Evolutionary conservation across 2,113 vertebrate species (phyloP).

Genomic region (Pachypanchax playfairii): DNA sequence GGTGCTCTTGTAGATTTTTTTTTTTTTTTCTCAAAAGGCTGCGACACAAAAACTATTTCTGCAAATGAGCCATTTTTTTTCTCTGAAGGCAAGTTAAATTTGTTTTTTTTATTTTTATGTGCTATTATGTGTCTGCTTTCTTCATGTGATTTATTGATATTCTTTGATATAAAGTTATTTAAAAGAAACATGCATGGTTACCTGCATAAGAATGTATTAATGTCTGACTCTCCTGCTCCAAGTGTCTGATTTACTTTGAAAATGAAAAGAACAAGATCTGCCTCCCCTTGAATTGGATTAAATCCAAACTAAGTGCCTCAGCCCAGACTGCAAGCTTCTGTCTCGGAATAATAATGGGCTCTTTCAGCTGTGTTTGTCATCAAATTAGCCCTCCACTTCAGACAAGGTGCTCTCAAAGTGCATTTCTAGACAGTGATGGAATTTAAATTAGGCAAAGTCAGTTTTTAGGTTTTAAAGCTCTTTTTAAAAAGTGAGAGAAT

Average conservation of each 20-base stretch:
- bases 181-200: constrained; percentile 1
- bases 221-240: constrained; percentile 25
- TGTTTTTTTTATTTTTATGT: background rate
- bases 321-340: constrained; percentile 51
- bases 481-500: constrained; percentile 33
- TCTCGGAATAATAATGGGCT: constrained; percentile 63
- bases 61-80: constrained; percentile 12
- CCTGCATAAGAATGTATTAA: constrained; percentile 32
- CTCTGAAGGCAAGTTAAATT: constrained; percentile 9
- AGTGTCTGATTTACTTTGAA: constrained; percentile 38
- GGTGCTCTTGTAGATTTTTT: constrained; percentile 52
- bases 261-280: constrained; percentile 47
- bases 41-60: constrained; percentile 45
- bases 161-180: background rate
- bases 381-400: constrained; percentile 68
- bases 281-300: constrained; percentile 60
- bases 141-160: background rate
- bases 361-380: constrained; percentile 70
- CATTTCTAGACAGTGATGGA: constrained; percentile 42
- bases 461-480: constrained; percentile 36
- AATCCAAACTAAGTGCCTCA: constrained; percentile 54
- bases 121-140: background rate
- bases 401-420: constrained; percentile 49
- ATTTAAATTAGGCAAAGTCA: constrained; percentile 57
- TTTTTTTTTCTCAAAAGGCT: constrained; percentile 54